phyloP scores from a whole-genome alignment of 1,140 invertebrate genomes.

The Cataglyphis hispanica region DNA sequence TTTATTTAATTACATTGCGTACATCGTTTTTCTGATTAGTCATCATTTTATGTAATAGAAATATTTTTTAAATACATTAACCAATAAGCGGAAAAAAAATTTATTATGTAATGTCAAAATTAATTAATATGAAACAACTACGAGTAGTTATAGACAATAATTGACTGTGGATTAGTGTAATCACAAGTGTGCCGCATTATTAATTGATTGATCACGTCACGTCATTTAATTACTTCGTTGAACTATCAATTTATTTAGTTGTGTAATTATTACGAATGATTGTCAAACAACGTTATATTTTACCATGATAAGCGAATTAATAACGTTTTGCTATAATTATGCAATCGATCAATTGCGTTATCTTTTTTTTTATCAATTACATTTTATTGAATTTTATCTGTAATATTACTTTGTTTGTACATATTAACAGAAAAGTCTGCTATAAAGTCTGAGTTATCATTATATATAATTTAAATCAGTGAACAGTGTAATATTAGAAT shows the following conservation, averaged over 20 bases:
- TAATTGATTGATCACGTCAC: not conserved
- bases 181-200: not conserved
- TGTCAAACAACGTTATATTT: not conserved
- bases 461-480: not conserved
- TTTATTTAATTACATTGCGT: not conserved
- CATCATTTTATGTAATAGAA: not conserved
- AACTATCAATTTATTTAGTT: not conserved
- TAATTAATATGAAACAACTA: not conserved
- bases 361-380: not conserved
- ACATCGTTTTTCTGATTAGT: not conserved
- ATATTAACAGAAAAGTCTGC: not conserved
- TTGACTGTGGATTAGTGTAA: not conserved
- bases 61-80: not conserved
- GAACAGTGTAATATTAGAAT: not conserved
- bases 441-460: no score
- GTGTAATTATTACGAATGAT: slow-evolving; percentile 11
- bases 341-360: not conserved
- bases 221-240: slow-evolving; percentile 6
- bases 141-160: not conserved
- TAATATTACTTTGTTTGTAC: not conserved
- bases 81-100: not conserved
- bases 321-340: not conserved
- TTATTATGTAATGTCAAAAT: slow-evolving; percentile 1
- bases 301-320: not conserved
- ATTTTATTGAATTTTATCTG: not conserved